Percentiles rank a stretch among this genome's conserved stretches.
phyloP scores from a whole-genome alignment of 92 coral and sea anemone genomes.

The Phenganax stokvisi region DNA sequence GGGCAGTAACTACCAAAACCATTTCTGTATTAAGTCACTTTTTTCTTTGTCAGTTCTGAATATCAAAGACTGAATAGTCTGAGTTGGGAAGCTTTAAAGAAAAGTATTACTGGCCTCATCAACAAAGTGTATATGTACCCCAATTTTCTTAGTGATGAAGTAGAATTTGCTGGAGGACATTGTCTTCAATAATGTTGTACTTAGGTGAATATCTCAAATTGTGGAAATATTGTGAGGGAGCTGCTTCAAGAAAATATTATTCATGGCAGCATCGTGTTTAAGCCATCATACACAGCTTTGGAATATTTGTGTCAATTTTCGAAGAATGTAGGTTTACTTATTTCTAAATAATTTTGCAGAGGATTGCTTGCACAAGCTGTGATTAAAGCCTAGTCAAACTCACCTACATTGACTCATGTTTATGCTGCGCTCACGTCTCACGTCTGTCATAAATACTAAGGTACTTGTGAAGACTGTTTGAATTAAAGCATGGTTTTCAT shows the following conservation, averaged over 20 bases:
- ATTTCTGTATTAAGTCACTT: too few species aligned
- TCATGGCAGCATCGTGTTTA: constrained; percentile 52
- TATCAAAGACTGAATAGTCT: constrained; percentile 81
- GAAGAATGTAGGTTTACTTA: not conserved
- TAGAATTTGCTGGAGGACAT: not conserved
- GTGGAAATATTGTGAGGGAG: constrained; percentile 88
- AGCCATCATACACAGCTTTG: not conserved
- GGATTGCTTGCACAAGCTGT: constrained; percentile 91
- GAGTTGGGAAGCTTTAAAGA: constrained; percentile 96
- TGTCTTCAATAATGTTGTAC: not conserved
- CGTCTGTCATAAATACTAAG: constrained; percentile 75
- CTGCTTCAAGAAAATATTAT: constrained; percentile 93
- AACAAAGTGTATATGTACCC: constrained; percentile 59
- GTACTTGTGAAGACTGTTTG: too few species aligned
- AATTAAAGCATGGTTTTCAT: too few species aligned
- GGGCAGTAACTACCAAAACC: too few species aligned
- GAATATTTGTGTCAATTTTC: not conserved
- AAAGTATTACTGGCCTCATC: constrained; percentile 91
- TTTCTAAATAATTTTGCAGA: constrained; percentile 41
- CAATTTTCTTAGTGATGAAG: too few species aligned
- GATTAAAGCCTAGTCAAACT: constrained; percentile 79
- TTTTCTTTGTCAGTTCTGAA: constrained; percentile 56
- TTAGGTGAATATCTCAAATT: constrained; percentile 89
- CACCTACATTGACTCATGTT: constrained; percentile 93
- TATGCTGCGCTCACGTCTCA: constrained; percentile 85